Conservation (phyloP, 2,113 vertebrate genomes). For the Vidua chalybeata region DNA sequence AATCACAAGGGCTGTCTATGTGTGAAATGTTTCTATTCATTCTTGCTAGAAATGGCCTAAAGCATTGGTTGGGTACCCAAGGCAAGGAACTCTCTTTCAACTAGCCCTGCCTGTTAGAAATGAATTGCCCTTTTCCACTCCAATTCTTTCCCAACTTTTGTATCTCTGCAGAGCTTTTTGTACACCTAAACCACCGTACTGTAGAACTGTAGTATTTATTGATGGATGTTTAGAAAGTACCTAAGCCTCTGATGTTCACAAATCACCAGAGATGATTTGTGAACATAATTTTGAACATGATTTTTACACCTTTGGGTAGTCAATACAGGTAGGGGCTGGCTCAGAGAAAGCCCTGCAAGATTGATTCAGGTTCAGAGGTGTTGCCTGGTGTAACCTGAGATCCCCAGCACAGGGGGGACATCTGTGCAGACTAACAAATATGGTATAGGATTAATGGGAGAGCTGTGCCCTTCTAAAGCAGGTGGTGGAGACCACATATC, state of each 20-base stretch:
- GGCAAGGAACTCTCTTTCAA: background rate
- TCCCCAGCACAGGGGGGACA: background rate
- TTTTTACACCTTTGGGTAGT: background rate
- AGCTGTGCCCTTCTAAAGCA: background rate
- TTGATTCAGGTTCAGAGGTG: background rate
- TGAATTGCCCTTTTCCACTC: background rate
- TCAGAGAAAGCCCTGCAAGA: background rate
- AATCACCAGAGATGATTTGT: background rate
- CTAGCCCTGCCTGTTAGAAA: background rate
- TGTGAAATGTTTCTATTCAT: background rate
- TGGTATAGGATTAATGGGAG: background rate
- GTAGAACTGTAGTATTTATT: background rate
- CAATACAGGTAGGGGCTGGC: background rate
- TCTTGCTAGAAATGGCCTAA: background rate
- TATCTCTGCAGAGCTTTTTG: background rate
- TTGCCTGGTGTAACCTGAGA: background rate
- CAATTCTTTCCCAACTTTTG: background rate
- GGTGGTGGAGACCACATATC: background rate
- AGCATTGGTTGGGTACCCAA: background rate
- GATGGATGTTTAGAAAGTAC: background rate
- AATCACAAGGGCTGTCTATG: background rate
- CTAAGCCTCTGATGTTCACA: background rate
- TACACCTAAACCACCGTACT: background rate
- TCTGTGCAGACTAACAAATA: background rate
- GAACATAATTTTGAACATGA: too few relatives aligned